Base-by-base conservation (phyloP, 2,797 vertebrate genomes). In the Salmo trutta region DNA sequence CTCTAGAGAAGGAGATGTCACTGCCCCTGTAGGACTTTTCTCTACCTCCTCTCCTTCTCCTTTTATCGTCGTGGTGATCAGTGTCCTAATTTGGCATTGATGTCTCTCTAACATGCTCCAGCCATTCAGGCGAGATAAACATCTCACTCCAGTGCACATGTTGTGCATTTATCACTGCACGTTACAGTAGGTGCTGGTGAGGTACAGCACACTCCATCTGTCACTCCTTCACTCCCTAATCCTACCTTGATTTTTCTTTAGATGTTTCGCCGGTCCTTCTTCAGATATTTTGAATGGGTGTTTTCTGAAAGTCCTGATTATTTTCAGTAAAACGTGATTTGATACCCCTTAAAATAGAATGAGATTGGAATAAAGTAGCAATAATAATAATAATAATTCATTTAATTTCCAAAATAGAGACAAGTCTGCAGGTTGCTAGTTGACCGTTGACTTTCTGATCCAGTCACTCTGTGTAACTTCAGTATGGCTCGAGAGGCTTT, bases 41-140 rank as follows among this genome's bases (percentile, higher is more conserved):
- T 87, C 84, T 76, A 81, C 76, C 17, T 79, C 76, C 71, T 47
- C 36, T 76, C 74, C 83, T 81, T 83, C 54, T 81, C 79, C 47
- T 52, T 82, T 80, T 81, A 81, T 85, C 75, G 10, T 73, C 73
- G 31, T 76, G 71, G 77, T 87, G 86, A 85, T 89, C 82, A 76
- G 67, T 77, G 70, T 87, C 86, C 90, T 88, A 88, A 90, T 91
- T 91, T 91, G 90, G 86, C 88, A 31, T 81, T 80, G 75, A 73
- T 73, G 79, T 73, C 75, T 79, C 75, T 78, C 79, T 75, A 79
- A 64, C 24, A 64, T 71, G 41, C 12, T 68, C 8, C 31, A 76
- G 68, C 36, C 27, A 70, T 47, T 41, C 36, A 69, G 41, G 4
- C 21, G 10, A n/a, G 36, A 41, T 70, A 21, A 70, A 70, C 8